Percentiles rank a stretch among this genome's conserved stretches.
Conservation (phyloP, 2,888 invertebrate species). For the Morpho deidamia region DNA sequence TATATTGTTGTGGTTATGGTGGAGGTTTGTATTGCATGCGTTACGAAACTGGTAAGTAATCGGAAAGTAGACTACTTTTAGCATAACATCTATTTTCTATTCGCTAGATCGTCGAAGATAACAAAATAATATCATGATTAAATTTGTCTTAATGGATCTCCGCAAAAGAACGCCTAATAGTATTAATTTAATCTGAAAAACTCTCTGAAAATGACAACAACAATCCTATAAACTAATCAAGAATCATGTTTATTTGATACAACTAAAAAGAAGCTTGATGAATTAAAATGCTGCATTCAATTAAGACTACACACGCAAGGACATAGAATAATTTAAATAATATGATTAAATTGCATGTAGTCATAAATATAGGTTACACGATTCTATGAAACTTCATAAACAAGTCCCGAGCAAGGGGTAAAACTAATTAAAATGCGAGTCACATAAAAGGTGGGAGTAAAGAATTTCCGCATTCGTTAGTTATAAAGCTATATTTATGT, state of each 20-base stretch:
- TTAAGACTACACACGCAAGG: conserved; percentile 3
- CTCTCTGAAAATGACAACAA: too few species aligned
- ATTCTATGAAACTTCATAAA: not conserved
- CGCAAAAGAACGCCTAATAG: too few species aligned
- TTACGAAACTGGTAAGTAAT: too few species aligned
- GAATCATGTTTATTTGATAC: not conserved
- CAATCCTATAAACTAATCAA: too few species aligned
- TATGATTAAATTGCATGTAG: conserved; percentile 1
- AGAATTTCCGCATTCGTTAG: too few species aligned
- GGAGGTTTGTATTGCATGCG: too few species aligned
- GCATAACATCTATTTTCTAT: too few species aligned
- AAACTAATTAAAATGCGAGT: not conserved
- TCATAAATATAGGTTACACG: not conserved
- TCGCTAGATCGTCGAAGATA: not conserved
- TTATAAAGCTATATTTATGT: too few species aligned
- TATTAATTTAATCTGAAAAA: too few species aligned
- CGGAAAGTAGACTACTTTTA: too few species aligned
- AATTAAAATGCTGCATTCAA: conserved; percentile 5
- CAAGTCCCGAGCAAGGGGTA: not conserved
- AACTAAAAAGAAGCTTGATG: not conserved
- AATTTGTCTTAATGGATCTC: too few species aligned
- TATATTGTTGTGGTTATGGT: too few species aligned
- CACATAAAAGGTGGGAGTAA: not conserved
- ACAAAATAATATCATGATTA: not conserved
- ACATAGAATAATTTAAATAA: conserved; percentile 3